Evolutionary conservation across 2,888 invertebrate species (phyloP).

Genomic region (Flexamia atlantica): DNA sequence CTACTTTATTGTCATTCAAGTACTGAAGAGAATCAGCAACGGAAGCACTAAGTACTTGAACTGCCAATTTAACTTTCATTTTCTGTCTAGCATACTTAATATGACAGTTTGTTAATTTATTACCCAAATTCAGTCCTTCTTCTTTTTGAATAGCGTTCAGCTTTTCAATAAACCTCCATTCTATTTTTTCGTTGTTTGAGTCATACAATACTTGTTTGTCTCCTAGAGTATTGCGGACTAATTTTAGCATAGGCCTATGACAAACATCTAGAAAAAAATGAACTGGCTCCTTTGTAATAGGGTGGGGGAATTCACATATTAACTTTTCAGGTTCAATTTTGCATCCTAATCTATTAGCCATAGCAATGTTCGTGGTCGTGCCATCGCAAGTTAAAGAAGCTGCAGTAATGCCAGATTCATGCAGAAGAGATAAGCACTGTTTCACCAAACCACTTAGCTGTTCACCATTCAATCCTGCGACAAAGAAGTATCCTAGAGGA

Average conservation of each 20-base stretch:
- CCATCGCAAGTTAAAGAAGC: constrained; percentile 58
- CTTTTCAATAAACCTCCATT: constrained; percentile 68
- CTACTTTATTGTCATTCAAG: constrained; percentile 56
- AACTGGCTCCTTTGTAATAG: constrained; percentile 35
- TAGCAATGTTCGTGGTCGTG: constrained; percentile 35
- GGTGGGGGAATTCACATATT: constrained; percentile 53
- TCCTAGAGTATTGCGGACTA: constrained; percentile 69
- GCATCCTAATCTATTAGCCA: constrained; percentile 55
- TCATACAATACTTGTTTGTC: constrained; percentile 65
- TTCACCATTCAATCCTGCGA: background rate
- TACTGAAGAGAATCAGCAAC: constrained; percentile 65
- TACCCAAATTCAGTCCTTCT: constrained; percentile 68
- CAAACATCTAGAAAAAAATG: constrained; percentile 65
- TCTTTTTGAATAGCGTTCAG: constrained; percentile 67
- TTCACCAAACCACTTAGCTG: constrained; percentile 27
- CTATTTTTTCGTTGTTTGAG: constrained; percentile 58
- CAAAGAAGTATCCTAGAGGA: constrained; percentile 46
- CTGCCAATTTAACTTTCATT: constrained; percentile 68
- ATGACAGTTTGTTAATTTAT: constrained; percentile 67
- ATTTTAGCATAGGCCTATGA: constrained; percentile 71
- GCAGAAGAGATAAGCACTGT: constrained; percentile 40
- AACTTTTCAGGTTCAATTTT: background rate
- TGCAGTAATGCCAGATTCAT: constrained; percentile 38
- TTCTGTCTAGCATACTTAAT: constrained; percentile 67
- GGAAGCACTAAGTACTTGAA: constrained; percentile 65